Percentiles rank a stretch among this genome's conserved stretches.
Evolutionary conservation across 35 echinoderm and acorn worm genomes (phyloP).

Genomic region (Acanthaster planci): DNA sequence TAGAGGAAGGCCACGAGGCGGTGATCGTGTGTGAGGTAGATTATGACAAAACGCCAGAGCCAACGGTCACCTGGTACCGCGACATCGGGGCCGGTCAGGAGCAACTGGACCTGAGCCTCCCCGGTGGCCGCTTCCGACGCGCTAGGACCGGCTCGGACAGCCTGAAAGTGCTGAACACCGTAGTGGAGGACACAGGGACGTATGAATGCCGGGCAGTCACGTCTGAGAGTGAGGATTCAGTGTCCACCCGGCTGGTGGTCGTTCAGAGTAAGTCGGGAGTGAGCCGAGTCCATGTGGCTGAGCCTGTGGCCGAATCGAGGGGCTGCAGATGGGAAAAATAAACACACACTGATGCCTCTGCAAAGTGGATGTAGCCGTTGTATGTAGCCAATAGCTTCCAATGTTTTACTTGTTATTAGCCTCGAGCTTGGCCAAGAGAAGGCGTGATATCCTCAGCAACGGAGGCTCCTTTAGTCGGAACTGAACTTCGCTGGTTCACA

Average conservation of each 20-base stretch:
- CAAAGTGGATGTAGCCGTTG: too few species aligned
- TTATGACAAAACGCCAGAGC: neutral
- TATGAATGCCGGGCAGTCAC: constrained; percentile 40
- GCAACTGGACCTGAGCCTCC: constrained; percentile 3
- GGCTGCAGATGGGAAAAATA: too few species aligned
- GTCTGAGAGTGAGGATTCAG: neutral
- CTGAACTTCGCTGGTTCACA: too few species aligned
- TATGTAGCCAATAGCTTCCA: too few species aligned
- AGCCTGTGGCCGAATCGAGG: too few species aligned
- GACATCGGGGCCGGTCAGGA: neutral
- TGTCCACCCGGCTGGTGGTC: neutral
- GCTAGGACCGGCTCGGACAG: neutral
- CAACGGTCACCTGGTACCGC: neutral
- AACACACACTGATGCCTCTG: too few species aligned
- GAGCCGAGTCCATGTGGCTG: too few species aligned
- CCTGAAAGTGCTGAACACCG: neutral
- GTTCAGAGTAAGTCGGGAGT: neutral
- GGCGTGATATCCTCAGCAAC: too few species aligned
- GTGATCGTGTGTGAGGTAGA: constrained; percentile 7
- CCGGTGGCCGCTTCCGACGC: neutral
- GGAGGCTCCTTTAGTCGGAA: too few species aligned
- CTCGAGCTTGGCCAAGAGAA: too few species aligned
- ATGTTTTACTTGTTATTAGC: too few species aligned
- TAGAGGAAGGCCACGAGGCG: neutral
- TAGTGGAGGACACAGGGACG: constrained; percentile 8